Evolutionary conservation across 2,113 vertebrate species (phyloP), one percentile per base, ranked within the genome.

Genomic region (Callionymus lyra): DNA sequence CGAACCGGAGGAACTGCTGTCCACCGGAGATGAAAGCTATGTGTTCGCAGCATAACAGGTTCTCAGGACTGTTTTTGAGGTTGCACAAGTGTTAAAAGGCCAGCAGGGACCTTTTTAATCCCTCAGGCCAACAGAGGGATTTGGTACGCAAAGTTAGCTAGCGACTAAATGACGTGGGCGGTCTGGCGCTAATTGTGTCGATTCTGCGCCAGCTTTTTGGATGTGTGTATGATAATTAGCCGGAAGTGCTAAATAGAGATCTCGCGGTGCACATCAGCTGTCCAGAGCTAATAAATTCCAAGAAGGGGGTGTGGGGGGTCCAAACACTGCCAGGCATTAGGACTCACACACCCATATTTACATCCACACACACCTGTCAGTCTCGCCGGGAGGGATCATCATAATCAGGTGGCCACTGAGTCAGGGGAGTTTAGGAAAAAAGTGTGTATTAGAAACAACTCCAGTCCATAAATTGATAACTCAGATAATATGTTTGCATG

Each of bases 241-340:
- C 44, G 59, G 65, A 81, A 72, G 70, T 49, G 71, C 77, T 79
- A 84, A 83, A 85, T 77, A 77, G 74, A 83, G 80, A 82, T 69
- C 70, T 81, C 32, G 43, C 49, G 13, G 47, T 70, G 64, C 63
- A 56, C 56, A 56, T 72, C 85, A 85, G 84, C 82, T 84, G 84
- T 74, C 74, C 63, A 59, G 31, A 38, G 55, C 44, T 65, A 74
- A 65, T 81, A 85, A 86, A 86, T 81, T 79, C 72, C 68, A 43
- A 56, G 53, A 53, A 56, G 60, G 56, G 44, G 31, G 56, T 54
- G 47, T 34, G 43, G 34, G 41, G 21, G 42, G 47, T 39, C 34
- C 3, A 39, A 21, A 45, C 40, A 16, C 48, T 41, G 41, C 47
- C 44, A 47, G 39, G 38, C 43, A 63, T 51, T 38, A 45, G 53